phyloP scores from a whole-genome alignment of 2,888 invertebrate species.

The Phania funesta region DNA sequence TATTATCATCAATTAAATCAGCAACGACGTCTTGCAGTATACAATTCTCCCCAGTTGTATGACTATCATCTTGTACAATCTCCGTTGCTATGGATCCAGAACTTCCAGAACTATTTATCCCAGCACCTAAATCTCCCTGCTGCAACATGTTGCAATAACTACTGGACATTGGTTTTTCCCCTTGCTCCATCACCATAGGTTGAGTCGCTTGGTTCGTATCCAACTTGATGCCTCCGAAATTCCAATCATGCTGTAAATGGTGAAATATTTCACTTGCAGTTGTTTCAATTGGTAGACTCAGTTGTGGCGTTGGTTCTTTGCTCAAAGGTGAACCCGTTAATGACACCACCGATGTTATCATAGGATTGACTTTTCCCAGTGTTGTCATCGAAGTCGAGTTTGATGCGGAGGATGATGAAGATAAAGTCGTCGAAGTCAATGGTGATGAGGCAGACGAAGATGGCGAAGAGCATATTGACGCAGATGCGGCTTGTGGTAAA shows the following conservation, averaged over 20 bases:
- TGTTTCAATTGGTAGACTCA: constrained; percentile 63
- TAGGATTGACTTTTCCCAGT: constrained; percentile 71
- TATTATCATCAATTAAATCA: constrained; percentile 68
- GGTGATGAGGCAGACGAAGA: constrained; percentile 71
- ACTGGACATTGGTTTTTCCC: constrained; percentile 57
- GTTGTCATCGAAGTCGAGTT: constrained; percentile 72
- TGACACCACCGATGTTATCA: constrained; percentile 70
- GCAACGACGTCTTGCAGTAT: constrained; percentile 55
- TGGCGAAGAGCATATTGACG: constrained; percentile 58
- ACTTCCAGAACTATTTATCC: constrained; percentile 1
- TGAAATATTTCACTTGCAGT: constrained; percentile 76
- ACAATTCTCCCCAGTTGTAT: constrained; percentile 46
- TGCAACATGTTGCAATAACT: constrained; percentile 68
- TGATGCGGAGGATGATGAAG: constrained; percentile 72
- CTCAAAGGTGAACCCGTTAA: constrained; percentile 69
- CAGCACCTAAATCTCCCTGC: constrained; percentile 55
- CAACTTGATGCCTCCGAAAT: constrained; percentile 77
- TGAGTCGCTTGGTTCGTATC: constrained; percentile 46
- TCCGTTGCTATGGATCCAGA: constrained; percentile 37
- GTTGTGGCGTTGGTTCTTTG: constrained; percentile 58
- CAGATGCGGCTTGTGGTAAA: constrained; percentile 39
- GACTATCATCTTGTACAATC: constrained; percentile 59
- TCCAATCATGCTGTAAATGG: constrained; percentile 80
- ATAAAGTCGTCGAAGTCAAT: constrained; percentile 72
- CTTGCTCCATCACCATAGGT: constrained; percentile 29